Conservation (phyloP, 2,888 invertebrate species). For the Bombyx huttoni region DNA sequence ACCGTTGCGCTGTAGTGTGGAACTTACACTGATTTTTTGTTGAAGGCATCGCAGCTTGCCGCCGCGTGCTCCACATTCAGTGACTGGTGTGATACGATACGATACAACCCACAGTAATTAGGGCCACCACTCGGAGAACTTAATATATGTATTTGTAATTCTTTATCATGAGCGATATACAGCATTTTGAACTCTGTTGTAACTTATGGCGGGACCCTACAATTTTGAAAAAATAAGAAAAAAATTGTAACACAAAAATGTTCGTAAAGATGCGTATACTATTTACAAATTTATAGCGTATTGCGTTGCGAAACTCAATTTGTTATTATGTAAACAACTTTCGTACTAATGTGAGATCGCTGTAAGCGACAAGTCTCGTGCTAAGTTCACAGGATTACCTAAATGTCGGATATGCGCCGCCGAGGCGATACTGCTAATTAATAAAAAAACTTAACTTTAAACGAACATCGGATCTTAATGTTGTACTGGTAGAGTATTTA, state of each 20-base stretch:
- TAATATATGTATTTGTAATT: conserved; percentile 2
- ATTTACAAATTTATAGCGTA: no score
- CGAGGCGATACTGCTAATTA: no score
- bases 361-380: neutral
- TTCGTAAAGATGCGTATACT: no score
- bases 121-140: conserved; percentile 17
- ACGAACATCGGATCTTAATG: no score
- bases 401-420: conserved; percentile 30
- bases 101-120: conserved; percentile 29
- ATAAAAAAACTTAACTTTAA: no score
- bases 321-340: neutral
- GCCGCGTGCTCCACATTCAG: conserved; percentile 64
- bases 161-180: neutral
- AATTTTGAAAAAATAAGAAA: no score
- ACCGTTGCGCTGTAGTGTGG: conserved; percentile 52
- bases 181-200: neutral
- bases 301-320: no score
- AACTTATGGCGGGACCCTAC: no score
- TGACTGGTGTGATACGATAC: conserved; percentile 58
- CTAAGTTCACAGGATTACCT: conserved; percentile 38
- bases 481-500: no score
- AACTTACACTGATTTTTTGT: conserved; percentile 72
- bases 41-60: conserved; percentile 57
- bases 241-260: no score
- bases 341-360: neutral